These are phyloP conservation scores for Aplysina aerophoba DNA, from an alignment of 37 sponge, comb jelly and placozoan species.

Conservation along the genomic window DNA sequence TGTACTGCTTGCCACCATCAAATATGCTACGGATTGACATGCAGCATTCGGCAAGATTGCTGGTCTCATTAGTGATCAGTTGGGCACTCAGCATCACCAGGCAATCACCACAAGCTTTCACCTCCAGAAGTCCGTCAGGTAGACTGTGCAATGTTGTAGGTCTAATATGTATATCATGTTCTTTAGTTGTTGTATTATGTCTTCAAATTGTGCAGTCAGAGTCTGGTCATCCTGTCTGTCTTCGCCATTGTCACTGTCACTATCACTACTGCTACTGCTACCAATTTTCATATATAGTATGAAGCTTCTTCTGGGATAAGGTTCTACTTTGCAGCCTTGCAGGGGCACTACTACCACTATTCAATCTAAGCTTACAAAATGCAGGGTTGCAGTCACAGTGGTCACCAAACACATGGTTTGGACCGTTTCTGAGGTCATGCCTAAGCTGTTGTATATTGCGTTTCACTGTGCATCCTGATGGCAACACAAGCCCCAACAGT, in stretches of 20 bases:
- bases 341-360: too few species aligned
- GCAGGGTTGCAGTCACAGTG: too few species aligned
- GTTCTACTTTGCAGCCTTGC: too few species aligned
- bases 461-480: constrained; percentile 5
- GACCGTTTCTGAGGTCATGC: constrained; percentile 43
- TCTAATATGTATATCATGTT: neutral
- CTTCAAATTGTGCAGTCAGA: too few species aligned
- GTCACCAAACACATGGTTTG: too few species aligned
- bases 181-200: neutral
- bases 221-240: too few species aligned
- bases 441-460: constrained; percentile 10
- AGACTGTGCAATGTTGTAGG: neutral
- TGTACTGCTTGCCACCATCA: constrained; percentile 10
- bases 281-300: too few species aligned
- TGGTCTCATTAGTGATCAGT: neutral
- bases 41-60: constrained; percentile 16
- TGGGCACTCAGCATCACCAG: neutral
- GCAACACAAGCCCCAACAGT: constrained; percentile 15
- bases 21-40: neutral
- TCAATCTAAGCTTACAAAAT: too few species aligned
- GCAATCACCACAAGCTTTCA: neutral
- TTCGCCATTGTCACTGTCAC: too few species aligned
- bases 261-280: too few species aligned
- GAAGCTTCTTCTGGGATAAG: too few species aligned
- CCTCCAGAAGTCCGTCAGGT: neutral